phyloP scores from a whole-genome alignment of 2,888 invertebrate genomes.

The Ligdia adustata region DNA sequence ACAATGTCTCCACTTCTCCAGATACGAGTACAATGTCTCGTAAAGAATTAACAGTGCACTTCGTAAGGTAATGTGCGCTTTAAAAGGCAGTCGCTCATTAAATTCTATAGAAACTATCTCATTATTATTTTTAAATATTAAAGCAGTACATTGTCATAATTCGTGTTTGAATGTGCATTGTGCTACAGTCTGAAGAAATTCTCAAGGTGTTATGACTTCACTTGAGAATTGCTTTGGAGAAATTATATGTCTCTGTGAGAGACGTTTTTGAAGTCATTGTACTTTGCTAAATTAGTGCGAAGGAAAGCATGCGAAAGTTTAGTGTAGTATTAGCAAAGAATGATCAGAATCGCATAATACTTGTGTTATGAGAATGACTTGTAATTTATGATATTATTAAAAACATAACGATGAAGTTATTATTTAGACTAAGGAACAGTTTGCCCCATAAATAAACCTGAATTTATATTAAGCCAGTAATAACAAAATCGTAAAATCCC shows the following conservation, averaged over 20 bases:
- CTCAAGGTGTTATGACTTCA: constrained; percentile 23
- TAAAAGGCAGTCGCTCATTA: constrained; percentile 9
- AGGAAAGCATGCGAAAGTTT: background rate
- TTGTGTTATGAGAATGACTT: no score
- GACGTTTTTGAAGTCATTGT: constrained; percentile 8
- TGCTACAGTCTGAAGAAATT: constrained; percentile 18
- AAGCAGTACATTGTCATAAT: constrained; percentile 10
- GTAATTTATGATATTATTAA: no score
- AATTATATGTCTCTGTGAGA: constrained; percentile 15
- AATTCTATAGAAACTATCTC: constrained; percentile 21
- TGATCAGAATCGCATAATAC: no score
- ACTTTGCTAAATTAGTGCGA: background rate
- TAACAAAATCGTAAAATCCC: constrained; percentile 9
- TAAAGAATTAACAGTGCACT: constrained; percentile 7
- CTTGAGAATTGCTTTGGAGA: constrained; percentile 19
- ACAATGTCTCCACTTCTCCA: background rate
- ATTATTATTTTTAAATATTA: constrained; percentile 18
- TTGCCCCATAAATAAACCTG: no score
- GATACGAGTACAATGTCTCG: constrained; percentile 22
- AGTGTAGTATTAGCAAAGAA: background rate
- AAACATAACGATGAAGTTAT: no score
- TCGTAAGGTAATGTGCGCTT: constrained; percentile 13
- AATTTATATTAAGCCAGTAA: background rate
- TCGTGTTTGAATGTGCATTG: constrained; percentile 15
- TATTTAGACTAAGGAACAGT: no score